Evolutionary conservation across 2,113 vertebrate species (phyloP).

Genomic region (Callipepla californica): DNA sequence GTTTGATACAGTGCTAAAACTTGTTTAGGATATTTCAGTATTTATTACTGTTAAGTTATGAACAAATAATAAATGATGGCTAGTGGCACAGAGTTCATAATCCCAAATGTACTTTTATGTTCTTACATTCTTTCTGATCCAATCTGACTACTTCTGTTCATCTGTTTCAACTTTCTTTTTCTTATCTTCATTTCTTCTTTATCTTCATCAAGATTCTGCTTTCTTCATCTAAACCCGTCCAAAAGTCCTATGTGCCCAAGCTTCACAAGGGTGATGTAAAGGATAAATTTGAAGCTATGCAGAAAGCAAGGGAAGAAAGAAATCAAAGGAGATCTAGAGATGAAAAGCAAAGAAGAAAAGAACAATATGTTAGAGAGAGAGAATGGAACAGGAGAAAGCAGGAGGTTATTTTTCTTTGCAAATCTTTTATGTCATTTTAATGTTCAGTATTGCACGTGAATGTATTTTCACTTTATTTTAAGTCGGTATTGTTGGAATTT

Average conservation of each 20-base stretch:
- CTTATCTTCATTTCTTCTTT: slow-evolving; percentile 75
- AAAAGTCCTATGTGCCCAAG: slow-evolving; percentile 94
- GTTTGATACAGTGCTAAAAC: background rate
- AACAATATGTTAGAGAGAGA: slow-evolving; percentile 95
- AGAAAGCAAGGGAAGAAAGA: slow-evolving; percentile 95
- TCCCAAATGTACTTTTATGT: slow-evolving; percentile 37
- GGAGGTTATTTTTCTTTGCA: slow-evolving; percentile 87
- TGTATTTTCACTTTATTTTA: slow-evolving; percentile 5
- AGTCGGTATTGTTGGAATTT: background rate
- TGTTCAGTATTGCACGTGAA: slow-evolving; percentile 22
- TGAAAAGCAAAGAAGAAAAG: slow-evolving; percentile 95
- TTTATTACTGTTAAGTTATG: background rate
- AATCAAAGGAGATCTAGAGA: slow-evolving; percentile 90
- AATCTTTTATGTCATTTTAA: slow-evolving; percentile 59
- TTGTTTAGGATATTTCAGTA: background rate
- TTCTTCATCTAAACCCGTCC: slow-evolving; percentile 89
- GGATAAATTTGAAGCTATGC: slow-evolving; percentile 96
- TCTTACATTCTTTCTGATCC: slow-evolving; percentile 63
- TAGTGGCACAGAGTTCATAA: background rate
- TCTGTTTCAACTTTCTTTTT: slow-evolving; percentile 72
- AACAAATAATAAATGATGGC: background rate
- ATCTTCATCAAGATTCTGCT: slow-evolving; percentile 89
- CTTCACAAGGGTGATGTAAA: slow-evolving; percentile 91
- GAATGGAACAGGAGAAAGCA: slow-evolving; percentile 95
- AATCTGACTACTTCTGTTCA: slow-evolving; percentile 69